These are phyloP conservation scores for Philopotamus ludificatus DNA, from an alignment of 1,140 invertebrate genomes.

Conservation along the genomic window DNA sequence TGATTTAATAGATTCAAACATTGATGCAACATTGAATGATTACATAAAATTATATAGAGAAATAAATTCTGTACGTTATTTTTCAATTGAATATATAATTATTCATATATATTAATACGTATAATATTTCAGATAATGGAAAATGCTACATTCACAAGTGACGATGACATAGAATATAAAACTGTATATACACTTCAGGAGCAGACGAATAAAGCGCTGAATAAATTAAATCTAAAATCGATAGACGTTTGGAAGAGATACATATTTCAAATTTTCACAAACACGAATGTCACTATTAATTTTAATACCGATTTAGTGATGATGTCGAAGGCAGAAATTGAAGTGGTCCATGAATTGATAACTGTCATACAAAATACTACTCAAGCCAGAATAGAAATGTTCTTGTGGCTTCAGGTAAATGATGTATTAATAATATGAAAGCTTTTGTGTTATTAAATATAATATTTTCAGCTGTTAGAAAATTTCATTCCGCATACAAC, in stretches of 20 bases:
- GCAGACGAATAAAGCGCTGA: constrained; percentile 59
- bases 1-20: too few species aligned
- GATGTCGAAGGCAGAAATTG: constrained; percentile 59
- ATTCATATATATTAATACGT: too few species aligned
- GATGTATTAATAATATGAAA: background rate
- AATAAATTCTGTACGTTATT: too few species aligned
- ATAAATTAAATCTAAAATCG: constrained; percentile 52
- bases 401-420: constrained; percentile 66
- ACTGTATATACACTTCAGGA: constrained; percentile 61
- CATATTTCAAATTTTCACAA: constrained; percentile 61
- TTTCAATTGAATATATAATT: too few species aligned
- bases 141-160: too few species aligned
- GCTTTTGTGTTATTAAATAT: background rate
- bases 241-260: constrained; percentile 63
- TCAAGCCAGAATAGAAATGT: constrained; percentile 62
- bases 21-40: too few species aligned
- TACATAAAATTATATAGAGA: too few species aligned
- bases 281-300: constrained; percentile 55
- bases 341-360: constrained; percentile 61
- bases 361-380: constrained; percentile 54
- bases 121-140: too few species aligned
- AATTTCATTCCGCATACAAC: constrained; percentile 65
- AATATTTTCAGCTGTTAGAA: constrained; percentile 57
- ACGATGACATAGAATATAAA: constrained; percentile 59
- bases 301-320: constrained; percentile 58